Conservation (phyloP, 2,113 vertebrate genomes). For the Oplegnathus fasciatus region DNA sequence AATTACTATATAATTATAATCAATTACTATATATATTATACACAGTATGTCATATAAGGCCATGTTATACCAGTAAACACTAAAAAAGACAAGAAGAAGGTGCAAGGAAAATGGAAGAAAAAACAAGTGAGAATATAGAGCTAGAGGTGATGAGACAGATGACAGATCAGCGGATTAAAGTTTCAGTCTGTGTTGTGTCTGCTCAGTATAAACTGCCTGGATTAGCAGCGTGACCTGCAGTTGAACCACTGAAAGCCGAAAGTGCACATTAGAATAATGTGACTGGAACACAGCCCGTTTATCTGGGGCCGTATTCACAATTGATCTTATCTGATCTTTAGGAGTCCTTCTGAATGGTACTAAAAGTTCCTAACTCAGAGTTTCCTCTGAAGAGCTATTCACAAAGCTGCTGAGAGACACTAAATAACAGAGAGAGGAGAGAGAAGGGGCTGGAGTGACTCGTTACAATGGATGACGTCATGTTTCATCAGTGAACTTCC, state of each 20-base stretch:
- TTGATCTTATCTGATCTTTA: no score
- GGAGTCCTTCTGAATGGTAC: neutral
- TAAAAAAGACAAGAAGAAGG: neutral
- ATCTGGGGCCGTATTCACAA: no score
- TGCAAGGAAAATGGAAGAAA: neutral
- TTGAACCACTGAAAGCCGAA: neutral
- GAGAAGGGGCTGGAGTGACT: no score
- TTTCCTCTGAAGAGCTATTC: neutral
- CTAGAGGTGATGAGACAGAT: neutral
- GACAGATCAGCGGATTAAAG: neutral
- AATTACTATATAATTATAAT: no score
- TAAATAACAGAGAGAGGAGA: neutral
- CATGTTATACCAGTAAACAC: neutral
- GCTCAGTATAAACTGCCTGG: neutral
- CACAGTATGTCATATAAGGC: neutral
- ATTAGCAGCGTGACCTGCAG: slow-evolving; percentile 17
- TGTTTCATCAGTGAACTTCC: no score
- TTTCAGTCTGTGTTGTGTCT: slow-evolving; percentile 22
- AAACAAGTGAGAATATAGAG: neutral
- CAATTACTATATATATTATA: no score
- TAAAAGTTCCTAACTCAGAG: neutral
- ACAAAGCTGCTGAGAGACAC: no score
- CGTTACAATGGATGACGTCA: no score
- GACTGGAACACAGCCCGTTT: no score
- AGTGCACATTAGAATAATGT: neutral